A percentile compares a stretch with the other conserved stretches of the same genome.
Conservation (phyloP, 2,113 vertebrate species). For the Machaerirhynchus nigripectus region DNA sequence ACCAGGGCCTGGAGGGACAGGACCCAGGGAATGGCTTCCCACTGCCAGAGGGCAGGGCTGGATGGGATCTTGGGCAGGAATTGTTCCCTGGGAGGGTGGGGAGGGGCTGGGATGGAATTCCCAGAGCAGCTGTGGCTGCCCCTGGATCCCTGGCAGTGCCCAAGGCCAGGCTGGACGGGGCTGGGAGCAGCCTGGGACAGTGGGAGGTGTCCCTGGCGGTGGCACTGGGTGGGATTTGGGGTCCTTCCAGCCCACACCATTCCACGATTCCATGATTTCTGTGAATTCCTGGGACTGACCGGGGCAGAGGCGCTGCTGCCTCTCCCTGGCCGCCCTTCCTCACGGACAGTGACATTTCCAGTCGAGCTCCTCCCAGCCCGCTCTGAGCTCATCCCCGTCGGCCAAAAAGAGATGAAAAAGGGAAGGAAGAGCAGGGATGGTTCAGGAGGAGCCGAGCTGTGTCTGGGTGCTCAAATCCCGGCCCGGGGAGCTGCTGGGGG, state of each 20-base stretch:
- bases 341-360: neutral
- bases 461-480: neutral
- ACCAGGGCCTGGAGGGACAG: no score
- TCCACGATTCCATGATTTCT: neutral
- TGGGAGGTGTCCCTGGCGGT: neutral
- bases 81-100: neutral
- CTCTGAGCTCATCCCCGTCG: neutral
- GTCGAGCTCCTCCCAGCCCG: neutral
- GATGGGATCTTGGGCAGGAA: neutral
- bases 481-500: fast-evolving
- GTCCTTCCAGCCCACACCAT: neutral
- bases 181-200: neutral
- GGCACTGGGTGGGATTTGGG: fast-evolving
- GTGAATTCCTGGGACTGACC: neutral
- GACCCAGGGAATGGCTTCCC: neutral
- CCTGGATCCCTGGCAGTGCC: neutral
- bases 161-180: neutral
- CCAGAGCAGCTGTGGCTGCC: neutral
- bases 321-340: neutral
- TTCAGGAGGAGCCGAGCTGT: neutral
- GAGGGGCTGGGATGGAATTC: neutral
- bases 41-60: fast-evolving
- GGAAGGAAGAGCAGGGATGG: neutral
- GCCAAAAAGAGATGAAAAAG: neutral
- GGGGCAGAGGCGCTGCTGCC: neutral